Percentiles rank a stretch among this genome's conserved stretches.
phyloP scores from a whole-genome alignment of 2,797 vertebrate genomes.

The Cyclopterus lumpus region DNA sequence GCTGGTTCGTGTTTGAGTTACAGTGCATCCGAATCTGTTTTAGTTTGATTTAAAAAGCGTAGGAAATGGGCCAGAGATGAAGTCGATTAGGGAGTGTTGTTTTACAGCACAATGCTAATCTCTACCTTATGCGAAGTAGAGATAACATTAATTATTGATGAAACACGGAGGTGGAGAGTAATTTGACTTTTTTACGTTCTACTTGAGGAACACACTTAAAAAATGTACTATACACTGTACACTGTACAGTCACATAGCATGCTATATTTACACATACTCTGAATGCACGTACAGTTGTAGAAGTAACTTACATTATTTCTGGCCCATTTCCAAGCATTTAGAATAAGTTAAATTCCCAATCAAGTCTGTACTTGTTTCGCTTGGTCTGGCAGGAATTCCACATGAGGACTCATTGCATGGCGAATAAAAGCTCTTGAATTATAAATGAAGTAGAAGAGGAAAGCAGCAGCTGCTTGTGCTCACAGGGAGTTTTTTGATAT shows the following conservation, averaged over 20 bases:
- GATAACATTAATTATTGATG: conserved; percentile 59
- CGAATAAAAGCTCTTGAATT: conserved; percentile 61
- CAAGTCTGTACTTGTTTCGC: conserved; percentile 35
- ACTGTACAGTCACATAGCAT: conserved; percentile 21
- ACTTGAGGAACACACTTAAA: neutral
- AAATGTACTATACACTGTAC: conserved; percentile 1
- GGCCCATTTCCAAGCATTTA: conserved; percentile 56
- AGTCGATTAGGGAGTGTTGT: conserved; percentile 34
- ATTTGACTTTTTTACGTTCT: conserved; percentile 37
- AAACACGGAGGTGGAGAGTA: conserved; percentile 31
- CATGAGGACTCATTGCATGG: conserved; percentile 21
- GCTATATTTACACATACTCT: conserved; percentile 14
- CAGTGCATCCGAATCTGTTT: conserved; percentile 37
- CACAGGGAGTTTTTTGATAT: conserved; percentile 61
- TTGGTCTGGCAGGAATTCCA: conserved; percentile 49
- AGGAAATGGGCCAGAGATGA: conserved; percentile 53
- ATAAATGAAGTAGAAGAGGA: conserved; percentile 58
- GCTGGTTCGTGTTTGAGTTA: conserved; percentile 37
- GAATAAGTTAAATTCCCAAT: conserved; percentile 42
- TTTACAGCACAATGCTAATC: conserved; percentile 26
- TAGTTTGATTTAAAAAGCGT: conserved; percentile 60
- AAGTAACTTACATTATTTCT: conserved; percentile 49
- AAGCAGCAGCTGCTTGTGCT: conserved; percentile 63
- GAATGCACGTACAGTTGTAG: conserved; percentile 13
- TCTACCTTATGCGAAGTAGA: conserved; percentile 31